These are phyloP conservation scores for Dipodomys spectabilis DNA, from an alignment of 2,113 vertebrate genomes.

Conservation along the genomic window DNA sequence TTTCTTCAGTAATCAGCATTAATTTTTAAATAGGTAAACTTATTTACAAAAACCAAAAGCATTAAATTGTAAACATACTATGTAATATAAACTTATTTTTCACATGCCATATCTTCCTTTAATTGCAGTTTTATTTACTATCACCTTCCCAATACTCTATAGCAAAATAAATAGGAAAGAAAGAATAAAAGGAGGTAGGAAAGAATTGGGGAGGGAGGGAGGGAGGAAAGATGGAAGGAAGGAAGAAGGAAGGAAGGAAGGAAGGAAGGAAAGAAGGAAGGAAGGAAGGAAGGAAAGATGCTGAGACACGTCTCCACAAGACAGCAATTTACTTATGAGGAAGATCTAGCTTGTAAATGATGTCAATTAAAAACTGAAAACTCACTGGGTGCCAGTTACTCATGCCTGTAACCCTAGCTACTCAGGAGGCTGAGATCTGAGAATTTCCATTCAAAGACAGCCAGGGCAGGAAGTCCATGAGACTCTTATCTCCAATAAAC, in stretches of 20 bases:
- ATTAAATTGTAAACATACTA: not conserved
- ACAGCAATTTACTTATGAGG: constrained; percentile 55
- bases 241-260: not conserved
- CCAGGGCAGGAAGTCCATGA: too few species aligned
- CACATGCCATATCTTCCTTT: not conserved
- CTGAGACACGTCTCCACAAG: constrained; percentile 55
- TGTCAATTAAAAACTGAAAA: constrained; percentile 31
- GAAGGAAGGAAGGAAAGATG: too few species aligned
- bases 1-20: constrained; percentile 77
- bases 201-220: not conserved
- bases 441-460: too few species aligned
- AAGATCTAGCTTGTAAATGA: constrained; percentile 73
- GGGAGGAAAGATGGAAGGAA: not conserved
- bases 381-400: too few species aligned
- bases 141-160: not conserved
- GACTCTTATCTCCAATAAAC: too few species aligned
- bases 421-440: too few species aligned
- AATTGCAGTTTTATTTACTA: constrained; percentile 1
- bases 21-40: constrained; percentile 76
- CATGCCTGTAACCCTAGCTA: too few species aligned
- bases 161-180: not conserved
- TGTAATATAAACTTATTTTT: not conserved
- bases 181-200: not conserved
- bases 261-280: not conserved
- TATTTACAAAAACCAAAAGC: constrained; percentile 48